A percentile compares a stretch with the other conserved stretches of the same genome.
Conservation (phyloP, 2,797 vertebrate genomes). For the Chromis chromis region DNA sequence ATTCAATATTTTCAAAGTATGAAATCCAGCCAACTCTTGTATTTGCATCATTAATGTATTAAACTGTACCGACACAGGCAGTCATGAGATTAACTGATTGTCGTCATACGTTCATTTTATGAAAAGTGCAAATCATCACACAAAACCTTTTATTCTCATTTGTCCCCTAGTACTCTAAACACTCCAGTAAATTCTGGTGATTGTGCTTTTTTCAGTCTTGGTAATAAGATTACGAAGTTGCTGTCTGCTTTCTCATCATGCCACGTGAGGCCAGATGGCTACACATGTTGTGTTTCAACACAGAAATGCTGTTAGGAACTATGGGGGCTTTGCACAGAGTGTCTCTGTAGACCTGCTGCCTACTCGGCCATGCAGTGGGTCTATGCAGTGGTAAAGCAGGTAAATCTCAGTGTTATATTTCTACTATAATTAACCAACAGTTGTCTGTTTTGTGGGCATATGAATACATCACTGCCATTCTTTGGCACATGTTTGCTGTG, state of each 20-base stretch:
- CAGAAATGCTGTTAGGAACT: not conserved
- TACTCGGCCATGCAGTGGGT: no score
- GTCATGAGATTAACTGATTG: not conserved
- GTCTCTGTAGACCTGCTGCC: no score
- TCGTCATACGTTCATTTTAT: not conserved
- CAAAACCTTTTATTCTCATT: not conserved
- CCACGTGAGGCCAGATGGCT: not conserved
- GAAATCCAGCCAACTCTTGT: no score
- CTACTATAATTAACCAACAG: not conserved
- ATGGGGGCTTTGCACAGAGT: no score
- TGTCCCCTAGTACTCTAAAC: not conserved
- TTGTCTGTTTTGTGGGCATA: not conserved
- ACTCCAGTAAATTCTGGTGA: not conserved
- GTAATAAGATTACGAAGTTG: constrained; percentile 14
- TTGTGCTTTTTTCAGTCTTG: not conserved
- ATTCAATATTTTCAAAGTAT: not conserved
- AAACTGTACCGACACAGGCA: not conserved
- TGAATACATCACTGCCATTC: not conserved
- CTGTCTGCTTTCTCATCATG: not conserved
- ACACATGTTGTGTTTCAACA: not conserved
- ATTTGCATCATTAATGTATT: not conserved
- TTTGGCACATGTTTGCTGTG: not conserved
- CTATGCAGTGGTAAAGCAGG: not conserved
- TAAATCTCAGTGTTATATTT: not conserved
- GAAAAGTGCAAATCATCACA: constrained; percentile 1